A percentile compares a stretch with the other conserved stretches of the same genome.
phyloP scores from a whole-genome alignment of 2,113 vertebrate genomes.

The Ammospiza caudacuta region DNA sequence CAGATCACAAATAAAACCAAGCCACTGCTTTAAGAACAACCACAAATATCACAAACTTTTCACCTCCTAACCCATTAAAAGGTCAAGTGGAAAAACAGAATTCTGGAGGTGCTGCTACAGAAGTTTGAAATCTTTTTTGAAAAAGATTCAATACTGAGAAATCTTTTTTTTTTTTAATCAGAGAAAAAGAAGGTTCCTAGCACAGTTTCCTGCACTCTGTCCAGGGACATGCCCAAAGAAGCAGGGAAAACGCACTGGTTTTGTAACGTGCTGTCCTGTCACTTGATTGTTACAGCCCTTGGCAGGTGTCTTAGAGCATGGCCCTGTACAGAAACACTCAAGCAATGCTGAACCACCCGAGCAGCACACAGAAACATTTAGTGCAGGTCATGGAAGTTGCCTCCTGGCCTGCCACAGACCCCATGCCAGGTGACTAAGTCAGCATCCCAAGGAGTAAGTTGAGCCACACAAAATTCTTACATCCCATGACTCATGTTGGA shows the following conservation, averaged over 20 bases:
- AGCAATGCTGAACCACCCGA: neutral
- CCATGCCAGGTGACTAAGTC: rapidly evolving
- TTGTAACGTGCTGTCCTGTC: rapidly evolving
- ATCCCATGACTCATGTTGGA: neutral
- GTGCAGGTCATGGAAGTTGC: neutral
- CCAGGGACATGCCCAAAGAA: neutral
- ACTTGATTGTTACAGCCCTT: neutral
- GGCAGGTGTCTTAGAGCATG: neutral
- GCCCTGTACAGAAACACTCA: neutral
- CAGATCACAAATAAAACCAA: neutral
- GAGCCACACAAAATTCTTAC: neutral
- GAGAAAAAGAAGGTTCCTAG: neutral
- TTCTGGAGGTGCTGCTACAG: neutral
- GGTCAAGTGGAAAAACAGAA: neutral
- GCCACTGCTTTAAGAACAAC: neutral
- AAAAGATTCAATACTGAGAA: no score
- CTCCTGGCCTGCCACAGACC: neutral
- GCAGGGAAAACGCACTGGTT: rapidly evolving
- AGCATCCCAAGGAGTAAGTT: neutral
- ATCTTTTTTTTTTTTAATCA: no score
- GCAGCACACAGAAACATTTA: neutral
- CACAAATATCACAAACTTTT: neutral
- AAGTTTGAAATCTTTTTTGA: neutral
- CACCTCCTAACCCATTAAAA: neutral
- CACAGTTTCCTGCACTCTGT: neutral